Base-by-base conservation (phyloP, 53 echinoderm and acorn worm species). In the Crossaster papposus region DNA sequence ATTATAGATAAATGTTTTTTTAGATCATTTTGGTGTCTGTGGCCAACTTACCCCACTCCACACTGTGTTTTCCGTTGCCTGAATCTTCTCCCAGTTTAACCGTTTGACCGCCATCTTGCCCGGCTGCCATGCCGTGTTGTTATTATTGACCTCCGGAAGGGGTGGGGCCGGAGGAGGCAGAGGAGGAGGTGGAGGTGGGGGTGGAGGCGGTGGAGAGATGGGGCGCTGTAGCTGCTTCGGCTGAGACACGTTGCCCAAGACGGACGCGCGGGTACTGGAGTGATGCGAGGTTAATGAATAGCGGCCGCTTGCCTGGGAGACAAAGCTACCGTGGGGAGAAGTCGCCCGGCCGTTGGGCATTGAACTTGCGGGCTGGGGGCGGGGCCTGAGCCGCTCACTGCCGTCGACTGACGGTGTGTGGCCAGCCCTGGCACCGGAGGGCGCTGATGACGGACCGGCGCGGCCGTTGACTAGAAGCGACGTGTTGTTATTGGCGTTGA, bases 31-130 rank as follows among this genome's bases (percentile, higher is more conserved):
- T 44, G 44, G 44, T 44, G 44, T 44, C 28, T 68, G 68, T 68
- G 9, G 4, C 18, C 36, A n/a, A 87, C 96, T 94, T 89, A 98
- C 98, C 94, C 93, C 93, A 90, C 96, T 95, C 98, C 98, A 98
- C 31, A 98, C 94, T 1, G 98, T 98, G 68, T 98, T 96, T 85
- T 98, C 94, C 65, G 98, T 98, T 58, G 93, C 93, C 71, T 94
- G 94, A n/a, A 98, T 33, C 78, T 98, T 98, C 90, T 98, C 98
- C 98, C 98, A 98, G 81, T 98, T 98, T 74, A 98, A 83, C 71
- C 98, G 79, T 70, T 98, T 98, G 51, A 98, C 96, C 1, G 92
- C 79, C 96, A 98, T 96, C 87, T 96, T 94, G 15, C 79, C 92
- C 38, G 93, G 64, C 14, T 53, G 83, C 76, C 89, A 90, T 77